phyloP scores from a whole-genome alignment of 2,888 invertebrate species.

The Gymnocheta viridis region DNA sequence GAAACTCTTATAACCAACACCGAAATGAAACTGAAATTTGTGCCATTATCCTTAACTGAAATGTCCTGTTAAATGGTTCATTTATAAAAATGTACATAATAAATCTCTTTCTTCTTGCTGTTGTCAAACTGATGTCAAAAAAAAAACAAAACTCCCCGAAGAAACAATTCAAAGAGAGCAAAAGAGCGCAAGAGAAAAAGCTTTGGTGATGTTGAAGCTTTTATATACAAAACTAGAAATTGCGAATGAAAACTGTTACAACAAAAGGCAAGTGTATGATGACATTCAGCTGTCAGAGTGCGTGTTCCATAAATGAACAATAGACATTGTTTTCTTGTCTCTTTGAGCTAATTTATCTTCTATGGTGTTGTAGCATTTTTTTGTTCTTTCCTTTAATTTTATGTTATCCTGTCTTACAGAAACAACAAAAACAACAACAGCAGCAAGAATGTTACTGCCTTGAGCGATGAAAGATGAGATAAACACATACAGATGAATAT shows the following conservation, averaged over 20 bases:
- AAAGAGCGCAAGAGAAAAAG: slow-evolving; percentile 11
- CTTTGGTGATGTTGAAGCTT: slow-evolving; percentile 22
- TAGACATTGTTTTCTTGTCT: slow-evolving; percentile 18
- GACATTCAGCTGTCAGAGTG: slow-evolving; percentile 63
- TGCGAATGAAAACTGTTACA: slow-evolving; percentile 30
- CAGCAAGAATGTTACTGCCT: slow-evolving; percentile 40
- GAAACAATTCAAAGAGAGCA: background rate
- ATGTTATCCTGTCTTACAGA: slow-evolving; percentile 44
- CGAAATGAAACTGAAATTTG: slow-evolving; percentile 70
- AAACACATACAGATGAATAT: slow-evolving; percentile 25
- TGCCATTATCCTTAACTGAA: slow-evolving; percentile 68
- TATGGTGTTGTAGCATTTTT: slow-evolving; percentile 25
- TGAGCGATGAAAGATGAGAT: slow-evolving; percentile 32
- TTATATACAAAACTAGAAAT: slow-evolving; percentile 5
- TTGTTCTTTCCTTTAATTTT: slow-evolving; percentile 13
- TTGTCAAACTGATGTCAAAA: slow-evolving; percentile 37
- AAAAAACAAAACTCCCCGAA: slow-evolving; percentile 15
- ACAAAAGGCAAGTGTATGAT: slow-evolving; percentile 55
- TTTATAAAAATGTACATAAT: slow-evolving; percentile 54
- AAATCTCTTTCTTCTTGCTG: slow-evolving; percentile 47
- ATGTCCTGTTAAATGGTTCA: slow-evolving; percentile 64
- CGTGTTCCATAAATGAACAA: slow-evolving; percentile 61
- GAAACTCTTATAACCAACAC: slow-evolving; percentile 64
- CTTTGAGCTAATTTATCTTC: slow-evolving; percentile 47
- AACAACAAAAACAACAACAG: background rate